Percentiles rank a stretch among this genome's conserved stretches.
Conservation (phyloP, 2,888 invertebrate species). For the Epirrhoe tristata region DNA sequence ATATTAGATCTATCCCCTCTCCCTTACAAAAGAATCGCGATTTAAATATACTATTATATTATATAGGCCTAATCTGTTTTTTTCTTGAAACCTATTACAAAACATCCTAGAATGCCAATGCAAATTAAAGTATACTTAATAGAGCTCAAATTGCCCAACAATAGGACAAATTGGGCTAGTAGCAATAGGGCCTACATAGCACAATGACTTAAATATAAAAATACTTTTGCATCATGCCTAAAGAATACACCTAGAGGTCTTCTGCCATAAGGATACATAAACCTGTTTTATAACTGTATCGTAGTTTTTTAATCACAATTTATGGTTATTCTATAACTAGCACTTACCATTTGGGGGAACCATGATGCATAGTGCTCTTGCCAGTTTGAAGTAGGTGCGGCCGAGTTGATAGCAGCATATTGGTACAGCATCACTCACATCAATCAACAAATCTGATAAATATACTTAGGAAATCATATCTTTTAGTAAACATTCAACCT, state of each 20-base stretch:
- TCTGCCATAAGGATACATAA: too few species aligned
- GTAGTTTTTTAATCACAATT: too few species aligned
- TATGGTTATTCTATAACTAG: background rate
- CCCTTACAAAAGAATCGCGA: constrained; percentile 41
- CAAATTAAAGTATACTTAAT: background rate
- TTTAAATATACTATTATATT: constrained; percentile 47
- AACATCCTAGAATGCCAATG: background rate
- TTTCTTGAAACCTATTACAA: constrained; percentile 16
- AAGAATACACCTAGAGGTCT: too few species aligned
- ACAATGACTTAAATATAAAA: too few species aligned
- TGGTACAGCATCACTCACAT: constrained; percentile 98
- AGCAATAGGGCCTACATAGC: too few species aligned
- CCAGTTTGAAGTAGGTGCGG: constrained; percentile 94
- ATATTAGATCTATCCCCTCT: constrained; percentile 57
- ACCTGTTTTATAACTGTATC: too few species aligned
- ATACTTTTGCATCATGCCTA: too few species aligned
- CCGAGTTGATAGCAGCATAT: constrained; percentile 98
- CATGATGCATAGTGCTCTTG: constrained; percentile 95
- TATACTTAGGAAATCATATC: constrained; percentile 14
- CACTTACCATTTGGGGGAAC: constrained; percentile 94
- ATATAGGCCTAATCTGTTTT: constrained; percentile 30
- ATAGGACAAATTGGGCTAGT: too few species aligned
- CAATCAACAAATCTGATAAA: constrained; percentile 93
- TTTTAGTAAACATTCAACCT: background rate
- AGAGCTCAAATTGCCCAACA: too few species aligned